Percentiles rank a stretch among this genome's conserved stretches.
Conservation (phyloP, 2,888 invertebrate genomes). For the Meliscaeva auricollis region DNA sequence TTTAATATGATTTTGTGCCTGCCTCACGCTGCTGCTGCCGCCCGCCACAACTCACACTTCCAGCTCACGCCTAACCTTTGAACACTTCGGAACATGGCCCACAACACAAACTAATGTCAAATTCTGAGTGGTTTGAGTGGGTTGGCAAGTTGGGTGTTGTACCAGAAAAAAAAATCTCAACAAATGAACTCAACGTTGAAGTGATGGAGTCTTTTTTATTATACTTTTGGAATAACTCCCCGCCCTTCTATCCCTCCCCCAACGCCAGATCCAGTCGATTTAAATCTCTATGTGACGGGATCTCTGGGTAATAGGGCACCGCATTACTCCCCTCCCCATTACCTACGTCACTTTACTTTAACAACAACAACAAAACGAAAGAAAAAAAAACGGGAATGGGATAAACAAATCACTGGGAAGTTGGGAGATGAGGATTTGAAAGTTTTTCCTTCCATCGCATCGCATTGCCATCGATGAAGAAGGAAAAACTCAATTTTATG, state of each 20-base stretch:
- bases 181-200: constrained; percentile 55
- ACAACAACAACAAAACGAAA: neutral
- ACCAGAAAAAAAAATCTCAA: constrained; percentile 27
- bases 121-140: constrained; percentile 36
- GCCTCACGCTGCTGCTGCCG: constrained; percentile 42
- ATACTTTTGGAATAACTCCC: neutral
- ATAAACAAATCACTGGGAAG: constrained; percentile 70
- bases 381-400: constrained; percentile 17
- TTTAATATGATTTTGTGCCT: constrained; percentile 72
- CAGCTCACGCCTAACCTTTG: constrained; percentile 56
- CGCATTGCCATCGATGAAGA: neutral
- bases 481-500: constrained; percentile 73
- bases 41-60: neutral
- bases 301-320: neutral
- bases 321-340: neutral
- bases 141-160: constrained; percentile 6
- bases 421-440: constrained; percentile 66
- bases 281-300: constrained; percentile 38
- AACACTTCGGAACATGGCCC: constrained; percentile 57
- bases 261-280: constrained; percentile 17
- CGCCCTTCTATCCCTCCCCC: neutral
- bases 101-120: constrained; percentile 48
- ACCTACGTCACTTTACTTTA: neutral
- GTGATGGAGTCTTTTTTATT: constrained; percentile 43
- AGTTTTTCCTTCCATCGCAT: constrained; percentile 44